Base-by-base conservation (phyloP, 2,888 invertebrate genomes). In the Vanessa cardui region DNA sequence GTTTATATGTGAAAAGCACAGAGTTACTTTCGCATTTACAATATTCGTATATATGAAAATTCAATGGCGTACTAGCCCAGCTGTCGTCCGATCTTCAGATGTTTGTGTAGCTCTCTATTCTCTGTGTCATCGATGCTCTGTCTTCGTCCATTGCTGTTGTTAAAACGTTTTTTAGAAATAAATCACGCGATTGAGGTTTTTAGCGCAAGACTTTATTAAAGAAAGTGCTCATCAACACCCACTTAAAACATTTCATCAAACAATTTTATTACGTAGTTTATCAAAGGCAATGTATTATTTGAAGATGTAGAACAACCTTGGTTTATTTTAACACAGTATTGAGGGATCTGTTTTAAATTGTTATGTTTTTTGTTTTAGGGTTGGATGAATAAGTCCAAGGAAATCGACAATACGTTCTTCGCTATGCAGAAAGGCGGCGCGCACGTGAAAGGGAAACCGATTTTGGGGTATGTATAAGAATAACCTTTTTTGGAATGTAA, bases 341-440 rank as follows among this genome's bases (percentile, higher is more conserved):
- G 47, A 47, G 18, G 6, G 47, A 47, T 47, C 18, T 18, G 18
- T 47, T n/a, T 7, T 16, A 47, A 18, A n/a, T 4, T 46, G 5
- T 15, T 31, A 39, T 39, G 33, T 12, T 52, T 54, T 18, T n/a
- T 31, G 58, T 26, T 20, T 1, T 78, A 93, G 93, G 92, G 90
- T 16, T 92, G 92, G 90, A 71, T 85, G 79, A 93, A 89, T 68
- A 89, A 90, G 65, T 92, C 93, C 0, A 90, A 79, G 6, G 92
- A 94, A 75, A 85, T 96, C 8, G 95, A 96, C 82, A 93, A 87
- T 60, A 87, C 91, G 0, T 96, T 96, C 83, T 96, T 96, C 79
- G 87, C 90, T 6, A 89, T 86, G 80, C 89, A 93, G 65, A 89
- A 88, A 69, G 89, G 90, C 63, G 86, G 91, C 0, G 89, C 92